Percentiles rank a stretch among this genome's conserved stretches.
Conservation (phyloP, 1,140 invertebrate species). For the Ostrea denselamellosa region DNA sequence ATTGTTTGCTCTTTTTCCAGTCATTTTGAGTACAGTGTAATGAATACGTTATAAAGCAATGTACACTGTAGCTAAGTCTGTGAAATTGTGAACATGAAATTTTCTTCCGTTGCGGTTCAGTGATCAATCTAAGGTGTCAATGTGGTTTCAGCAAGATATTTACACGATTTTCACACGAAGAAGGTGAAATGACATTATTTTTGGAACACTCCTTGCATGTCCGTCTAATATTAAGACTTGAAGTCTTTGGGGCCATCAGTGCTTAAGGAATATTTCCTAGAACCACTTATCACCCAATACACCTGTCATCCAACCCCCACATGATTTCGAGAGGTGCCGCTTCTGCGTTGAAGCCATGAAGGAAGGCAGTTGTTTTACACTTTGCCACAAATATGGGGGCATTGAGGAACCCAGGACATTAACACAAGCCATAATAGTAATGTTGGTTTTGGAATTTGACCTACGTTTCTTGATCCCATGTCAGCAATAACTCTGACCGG, state of each 20-base stretch:
- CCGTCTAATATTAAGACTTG: conserved; percentile 57
- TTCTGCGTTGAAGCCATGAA: conserved; percentile 53
- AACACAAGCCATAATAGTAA: conserved; percentile 60
- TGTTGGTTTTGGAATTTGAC: conserved; percentile 43
- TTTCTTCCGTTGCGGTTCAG: no score
- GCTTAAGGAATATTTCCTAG: conserved; percentile 52
- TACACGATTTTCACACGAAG: no score
- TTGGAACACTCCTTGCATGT: no score
- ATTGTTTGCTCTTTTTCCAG: no score
- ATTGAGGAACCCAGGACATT: conserved; percentile 52
- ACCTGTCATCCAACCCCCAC: conserved; percentile 63
- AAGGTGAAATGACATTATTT: no score
- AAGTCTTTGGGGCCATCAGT: conserved; percentile 52
- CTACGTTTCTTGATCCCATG: conserved; percentile 32
- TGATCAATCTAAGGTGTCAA: no score
- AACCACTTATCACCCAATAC: conserved; percentile 57
- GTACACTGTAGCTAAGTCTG: no score
- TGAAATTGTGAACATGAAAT: no score
- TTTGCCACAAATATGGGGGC: conserved; percentile 58
- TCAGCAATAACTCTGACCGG: conserved; percentile 53
- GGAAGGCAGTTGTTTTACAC: conserved; percentile 52
- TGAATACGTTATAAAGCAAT: no score
- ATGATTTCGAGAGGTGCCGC: conserved; percentile 49
- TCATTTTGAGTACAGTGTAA: no score
- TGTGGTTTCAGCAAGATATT: no score